A percentile compares a stretch with the other conserved stretches of the same genome.
Evolutionary conservation across 2,797 vertebrate genomes (phyloP).

Genomic region (Myoxocephalus aenaeus): DNA sequence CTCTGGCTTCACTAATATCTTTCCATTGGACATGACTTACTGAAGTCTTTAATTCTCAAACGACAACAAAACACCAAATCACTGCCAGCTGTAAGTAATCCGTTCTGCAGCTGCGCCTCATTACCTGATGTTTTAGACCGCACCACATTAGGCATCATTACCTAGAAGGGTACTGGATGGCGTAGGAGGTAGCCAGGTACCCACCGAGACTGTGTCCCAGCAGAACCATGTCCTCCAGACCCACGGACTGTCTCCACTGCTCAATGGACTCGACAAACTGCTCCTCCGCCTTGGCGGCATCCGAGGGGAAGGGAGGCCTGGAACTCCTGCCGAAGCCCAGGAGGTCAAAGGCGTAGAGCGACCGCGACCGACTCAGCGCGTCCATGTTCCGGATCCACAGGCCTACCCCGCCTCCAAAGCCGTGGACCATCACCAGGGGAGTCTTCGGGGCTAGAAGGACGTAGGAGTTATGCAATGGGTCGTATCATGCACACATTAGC

Average conservation of each 20-base stretch:
- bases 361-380: constrained; percentile 79
- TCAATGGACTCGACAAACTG: constrained; percentile 81
- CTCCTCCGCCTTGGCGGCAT: constrained; percentile 87
- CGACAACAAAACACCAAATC: neutral
- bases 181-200: constrained; percentile 88
- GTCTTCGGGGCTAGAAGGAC: constrained; percentile 74
- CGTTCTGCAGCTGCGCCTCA: neutral
- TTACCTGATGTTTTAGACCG: neutral
- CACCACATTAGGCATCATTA: constrained; percentile 49
- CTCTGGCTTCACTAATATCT: neutral
- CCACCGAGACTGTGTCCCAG: constrained; percentile 89
- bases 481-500: neutral
- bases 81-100: neutral
- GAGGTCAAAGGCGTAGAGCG: constrained; percentile 89
- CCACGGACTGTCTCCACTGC: constrained; percentile 86
- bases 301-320: constrained; percentile 86
- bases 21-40: neutral
- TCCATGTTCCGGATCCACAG: constrained; percentile 94
- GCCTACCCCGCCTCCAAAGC: constrained; percentile 92
- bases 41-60: neutral
- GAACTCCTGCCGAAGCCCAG: constrained; percentile 93
- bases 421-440: constrained; percentile 93
- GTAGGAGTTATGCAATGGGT: neutral
- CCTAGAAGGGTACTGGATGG: constrained; percentile 89
- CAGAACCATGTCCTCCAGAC: constrained; percentile 88